Evolutionary conservation across 2,888 invertebrate species (phyloP).

Genomic region (Eupithecia subumbrata): DNA sequence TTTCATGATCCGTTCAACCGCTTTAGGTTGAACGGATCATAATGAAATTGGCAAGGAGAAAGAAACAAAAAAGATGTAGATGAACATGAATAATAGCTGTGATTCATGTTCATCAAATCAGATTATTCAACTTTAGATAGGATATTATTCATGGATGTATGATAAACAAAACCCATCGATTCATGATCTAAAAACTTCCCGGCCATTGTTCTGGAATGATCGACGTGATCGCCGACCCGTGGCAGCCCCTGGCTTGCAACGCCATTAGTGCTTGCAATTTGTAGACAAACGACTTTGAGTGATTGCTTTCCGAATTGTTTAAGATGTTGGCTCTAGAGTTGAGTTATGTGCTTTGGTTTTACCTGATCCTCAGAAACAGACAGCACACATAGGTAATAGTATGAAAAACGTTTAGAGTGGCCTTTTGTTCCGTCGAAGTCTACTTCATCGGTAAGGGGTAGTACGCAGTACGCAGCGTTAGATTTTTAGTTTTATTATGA

Average conservation of each 20-base stretch:
- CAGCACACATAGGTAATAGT: too few relatives aligned
- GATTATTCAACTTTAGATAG: neutral
- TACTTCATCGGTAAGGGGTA: too few relatives aligned
- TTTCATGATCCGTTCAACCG: too few relatives aligned
- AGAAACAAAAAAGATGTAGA: too few relatives aligned
- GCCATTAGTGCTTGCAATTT: constrained; percentile 46
- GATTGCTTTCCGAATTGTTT: constrained; percentile 41
- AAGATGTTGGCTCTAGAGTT: constrained; percentile 17
- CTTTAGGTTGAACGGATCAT: neutral
- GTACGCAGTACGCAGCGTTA: too few relatives aligned
- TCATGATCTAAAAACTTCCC: constrained; percentile 32
- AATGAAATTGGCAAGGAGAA: neutral
- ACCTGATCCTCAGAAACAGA: neutral
- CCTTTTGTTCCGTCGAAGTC: too few relatives aligned
- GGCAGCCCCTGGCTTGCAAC: constrained; percentile 42
- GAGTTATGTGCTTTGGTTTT: neutral
- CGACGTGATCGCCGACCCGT: constrained; percentile 54
- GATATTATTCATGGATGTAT: constrained; percentile 4
- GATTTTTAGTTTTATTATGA: too few relatives aligned
- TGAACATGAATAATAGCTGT: too few relatives aligned
- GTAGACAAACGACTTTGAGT: constrained; percentile 42
- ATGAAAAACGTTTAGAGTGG: too few relatives aligned
- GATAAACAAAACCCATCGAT: constrained; percentile 20
- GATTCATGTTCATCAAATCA: neutral
- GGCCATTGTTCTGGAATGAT: constrained; percentile 54